Conservation (phyloP, 2,888 invertebrate genomes). For the Onchidella celtica region DNA sequence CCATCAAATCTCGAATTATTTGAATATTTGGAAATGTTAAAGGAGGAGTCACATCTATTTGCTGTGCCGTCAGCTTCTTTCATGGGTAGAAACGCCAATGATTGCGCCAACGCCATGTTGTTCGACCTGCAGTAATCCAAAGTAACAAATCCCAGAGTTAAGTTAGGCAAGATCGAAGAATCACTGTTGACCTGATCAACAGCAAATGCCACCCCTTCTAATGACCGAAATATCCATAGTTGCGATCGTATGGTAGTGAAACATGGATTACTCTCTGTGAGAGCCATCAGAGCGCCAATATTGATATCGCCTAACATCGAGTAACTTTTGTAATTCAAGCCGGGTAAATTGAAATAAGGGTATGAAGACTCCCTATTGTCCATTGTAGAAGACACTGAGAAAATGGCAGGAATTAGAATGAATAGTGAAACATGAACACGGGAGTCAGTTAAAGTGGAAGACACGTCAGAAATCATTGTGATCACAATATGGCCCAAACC, state of each 20-base stretch:
- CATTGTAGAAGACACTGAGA: no score
- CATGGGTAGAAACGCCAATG: conserved; percentile 25
- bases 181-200: conserved; percentile 14
- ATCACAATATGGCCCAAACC: no score
- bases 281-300: conserved; percentile 61
- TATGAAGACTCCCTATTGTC: no score
- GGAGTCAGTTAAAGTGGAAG: no score
- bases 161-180: conserved; percentile 13
- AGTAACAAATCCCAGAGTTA: conserved; percentile 30
- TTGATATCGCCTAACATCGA: conserved; percentile 57
- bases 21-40: background rate
- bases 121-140: conserved; percentile 26
- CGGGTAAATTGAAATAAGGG: no score
- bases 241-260: conserved; percentile 36
- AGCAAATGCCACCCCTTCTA: conserved; percentile 25
- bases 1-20: background rate
- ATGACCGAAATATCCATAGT: conserved; percentile 18
- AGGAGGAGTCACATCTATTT: no score
- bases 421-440: no score
- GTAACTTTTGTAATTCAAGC: conserved; percentile 50
- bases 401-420: no score
- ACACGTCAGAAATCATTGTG: no score
- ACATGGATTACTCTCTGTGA: conserved; percentile 54
- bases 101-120: conserved; percentile 32
- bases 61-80: background rate